Percentiles rank a stretch among this genome's conserved stretches.
These are phyloP conservation scores for Neolamprologus sp. DNA, from an alignment of 2,113 vertebrate species.

Conservation along the genomic window DNA sequence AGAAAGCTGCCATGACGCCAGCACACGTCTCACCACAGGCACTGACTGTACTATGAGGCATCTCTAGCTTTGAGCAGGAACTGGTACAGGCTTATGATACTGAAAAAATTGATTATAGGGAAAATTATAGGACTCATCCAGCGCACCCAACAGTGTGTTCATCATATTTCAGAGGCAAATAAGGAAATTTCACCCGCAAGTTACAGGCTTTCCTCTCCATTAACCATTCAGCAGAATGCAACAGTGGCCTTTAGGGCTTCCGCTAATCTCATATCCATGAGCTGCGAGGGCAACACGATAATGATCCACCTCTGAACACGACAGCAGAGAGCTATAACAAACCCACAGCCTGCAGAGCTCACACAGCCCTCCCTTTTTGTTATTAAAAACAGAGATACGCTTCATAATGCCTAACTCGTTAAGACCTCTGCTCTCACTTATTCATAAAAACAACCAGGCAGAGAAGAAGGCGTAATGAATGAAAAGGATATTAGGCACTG, in stretches of 20 bases:
- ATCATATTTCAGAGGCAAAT: background rate
- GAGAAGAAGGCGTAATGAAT: background rate
- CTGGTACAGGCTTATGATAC: background rate
- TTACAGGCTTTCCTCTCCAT: background rate
- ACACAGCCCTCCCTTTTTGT: background rate
- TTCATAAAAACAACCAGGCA: background rate
- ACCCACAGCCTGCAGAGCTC: background rate
- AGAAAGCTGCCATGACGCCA: constrained; percentile 1
- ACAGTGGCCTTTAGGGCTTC: background rate
- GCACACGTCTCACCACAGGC: background rate
- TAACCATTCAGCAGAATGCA: background rate
- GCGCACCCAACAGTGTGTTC: background rate
- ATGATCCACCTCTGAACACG: constrained; percentile 23
- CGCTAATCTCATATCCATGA: constrained; percentile 26
- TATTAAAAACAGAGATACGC: constrained; percentile 1
- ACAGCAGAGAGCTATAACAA: constrained; percentile 8
- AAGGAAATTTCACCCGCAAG: background rate
- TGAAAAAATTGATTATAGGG: background rate
- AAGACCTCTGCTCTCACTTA: background rate
- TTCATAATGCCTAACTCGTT: background rate
- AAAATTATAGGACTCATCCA: background rate
- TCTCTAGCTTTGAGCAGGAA: background rate
- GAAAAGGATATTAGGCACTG: background rate
- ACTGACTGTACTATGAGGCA: background rate
- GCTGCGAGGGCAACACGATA: background rate